Base-by-base conservation (phyloP, 2,888 invertebrate species). In the Drosophila suboccidentalis region DNA sequence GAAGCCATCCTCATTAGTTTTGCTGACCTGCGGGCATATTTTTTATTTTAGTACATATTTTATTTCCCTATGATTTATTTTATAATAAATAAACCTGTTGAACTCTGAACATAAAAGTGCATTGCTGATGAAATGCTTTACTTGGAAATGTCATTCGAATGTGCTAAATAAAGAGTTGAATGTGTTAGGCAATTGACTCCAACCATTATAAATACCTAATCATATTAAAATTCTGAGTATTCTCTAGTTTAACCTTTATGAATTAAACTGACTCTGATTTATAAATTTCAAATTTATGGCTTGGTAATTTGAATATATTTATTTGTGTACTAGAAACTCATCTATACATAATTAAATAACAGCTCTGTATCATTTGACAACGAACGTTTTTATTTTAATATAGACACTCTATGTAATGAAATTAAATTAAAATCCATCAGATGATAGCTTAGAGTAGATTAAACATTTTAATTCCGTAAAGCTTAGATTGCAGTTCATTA, bases 401-500 rank as follows among this genome's bases (percentile, higher is more conserved):
- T 46, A 15, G 1, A 29, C 26, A 26, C 22, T 26, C 1, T 6
- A n/a, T 38, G n/a, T 38, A n/a, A 38, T n/a, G 5, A 2, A 26
- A 3, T 47, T 29, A 3, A 15, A 26, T 47, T 29, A 4, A 6
- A 17, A 34, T 17, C 17, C 17, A 17, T 17, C 11, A 11, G 6
- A 32, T 34, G 10, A 17, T 15, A 10, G 8, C 41, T 64, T 59
- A 55, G 55, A 59, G 34, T 29, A 34, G 53, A 11, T 17, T 15
- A 39, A 13, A 53, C 4, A 29, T 29, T 41, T 17, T 11, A 53
- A 41, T 17, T 53, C 11, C 11, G 39, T 47, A 50, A 15, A 26
- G 9, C 32, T 10, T 17, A 19, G 15, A 17, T 19, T 29, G 39
- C 51, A 39, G 26, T 47, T 4, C 43, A 68, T 15, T 54, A 17